Evolutionary conservation across 1,140 invertebrate species (phyloP), one percentile per base, ranked within the genome.

Genomic region (Drosophila triauraria): DNA sequence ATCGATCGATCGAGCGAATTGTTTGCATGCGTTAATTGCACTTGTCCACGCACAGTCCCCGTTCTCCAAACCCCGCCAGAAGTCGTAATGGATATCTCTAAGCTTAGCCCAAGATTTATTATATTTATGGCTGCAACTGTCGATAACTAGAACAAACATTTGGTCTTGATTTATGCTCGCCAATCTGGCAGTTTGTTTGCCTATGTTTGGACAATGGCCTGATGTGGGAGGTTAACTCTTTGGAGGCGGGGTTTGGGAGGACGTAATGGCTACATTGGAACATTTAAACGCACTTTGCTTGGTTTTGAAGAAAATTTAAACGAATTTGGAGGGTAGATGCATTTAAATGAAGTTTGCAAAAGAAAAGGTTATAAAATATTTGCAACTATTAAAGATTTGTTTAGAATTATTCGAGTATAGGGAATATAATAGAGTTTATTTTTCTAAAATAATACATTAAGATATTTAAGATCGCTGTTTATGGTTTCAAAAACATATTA

Each of bases 161-260:
- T 77, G 64, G 79, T 78, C 81, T 90, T 90, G 86, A 90, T 90
- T 90, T 90, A 90, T 91, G 85, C 30, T 23, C 48, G 47, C 65
- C 71, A 46, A 38, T 59, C 27, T 64, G 68, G 70, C 59, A 67
- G 77, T 79, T 79, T 79, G 76, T 79, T 79, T 78, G 86, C 75
- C 78, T 90, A 90, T 85, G 80, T 90, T 90, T 86, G 76, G 86
- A 91, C 85, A 90, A 90, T 82, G 61, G 62, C 42, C 71, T 44
- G 13, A 61, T 57, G 51, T 62, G 65, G 71, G 68, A 46, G 51
- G 48, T 13, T 46, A 2, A 27, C 17, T 61, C 12, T 64, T 17
- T 44, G 27, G 27, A 30, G 50, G 68, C 48, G 72, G 56, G 62
- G 56, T 15, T 27, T 15, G 25, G 20, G 20, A 46, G 63, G 35